Conservation (phyloP, 2,888 invertebrate species). For the Idaea aversata region DNA sequence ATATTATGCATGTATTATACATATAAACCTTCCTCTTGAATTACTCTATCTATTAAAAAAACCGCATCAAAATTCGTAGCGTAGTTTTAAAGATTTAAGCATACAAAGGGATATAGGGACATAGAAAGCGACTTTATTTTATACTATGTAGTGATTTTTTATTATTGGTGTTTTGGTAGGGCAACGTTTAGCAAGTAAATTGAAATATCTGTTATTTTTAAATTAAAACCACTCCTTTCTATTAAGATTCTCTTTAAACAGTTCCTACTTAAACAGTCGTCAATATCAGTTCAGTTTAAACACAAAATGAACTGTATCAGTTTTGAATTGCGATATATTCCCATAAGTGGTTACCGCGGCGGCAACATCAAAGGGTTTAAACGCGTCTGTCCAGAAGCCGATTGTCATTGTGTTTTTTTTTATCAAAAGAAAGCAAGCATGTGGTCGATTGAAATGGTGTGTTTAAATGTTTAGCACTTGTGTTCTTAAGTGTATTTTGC, state of each 20-base stretch:
- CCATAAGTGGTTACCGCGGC: constrained; percentile 25
- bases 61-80: too few species aligned
- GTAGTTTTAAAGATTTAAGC: too few species aligned
- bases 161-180: too few species aligned
- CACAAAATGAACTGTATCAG: constrained; percentile 2
- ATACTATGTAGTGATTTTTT: too few species aligned
- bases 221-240: too few species aligned
- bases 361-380: constrained; percentile 56
- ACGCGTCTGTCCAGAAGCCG: constrained; percentile 62
- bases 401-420: constrained; percentile 65
- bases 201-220: too few species aligned
- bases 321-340: constrained; percentile 14
- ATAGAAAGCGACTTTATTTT: too few species aligned
- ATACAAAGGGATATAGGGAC: too few species aligned
- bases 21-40: too few species aligned
- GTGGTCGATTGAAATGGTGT: constrained; percentile 13
- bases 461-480: constrained; percentile 15
- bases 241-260: background rate
- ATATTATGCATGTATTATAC: too few species aligned
- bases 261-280: background rate
- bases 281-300: background rate
- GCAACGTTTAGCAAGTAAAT: too few species aligned
- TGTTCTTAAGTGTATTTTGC: constrained; percentile 1
- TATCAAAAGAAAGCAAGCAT: constrained; percentile 47
- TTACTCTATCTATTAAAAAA: too few species aligned